Conservation (phyloP, 2,113 vertebrate species). For the Perca flavescens region DNA sequence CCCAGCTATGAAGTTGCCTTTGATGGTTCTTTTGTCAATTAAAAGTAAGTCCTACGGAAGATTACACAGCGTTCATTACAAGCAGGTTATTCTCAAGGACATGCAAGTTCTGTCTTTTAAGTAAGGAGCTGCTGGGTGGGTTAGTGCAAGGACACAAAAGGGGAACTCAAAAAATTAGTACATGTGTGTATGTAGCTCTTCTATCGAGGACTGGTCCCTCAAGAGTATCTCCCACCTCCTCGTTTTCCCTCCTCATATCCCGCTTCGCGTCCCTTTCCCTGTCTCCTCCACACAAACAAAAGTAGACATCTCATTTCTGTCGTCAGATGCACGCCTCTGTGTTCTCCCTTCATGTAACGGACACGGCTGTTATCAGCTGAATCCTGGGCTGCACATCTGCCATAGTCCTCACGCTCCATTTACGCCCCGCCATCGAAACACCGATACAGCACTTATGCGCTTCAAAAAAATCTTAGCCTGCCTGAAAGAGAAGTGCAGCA, state of each 20-base stretch:
- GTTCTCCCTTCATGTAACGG: conserved; percentile 43
- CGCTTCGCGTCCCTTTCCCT: background rate
- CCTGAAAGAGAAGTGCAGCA: conserved; percentile 67
- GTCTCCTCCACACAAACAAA: conserved; percentile 42
- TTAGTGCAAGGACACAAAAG: conserved; percentile 61
- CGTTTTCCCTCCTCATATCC: background rate
- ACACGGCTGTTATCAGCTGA: conserved; percentile 57
- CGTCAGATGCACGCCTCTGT: background rate
- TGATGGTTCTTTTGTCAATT: conserved; percentile 84
- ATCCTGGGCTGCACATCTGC: conserved; percentile 55
- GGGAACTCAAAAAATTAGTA: conserved; percentile 37
- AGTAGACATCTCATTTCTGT: conserved; percentile 19
- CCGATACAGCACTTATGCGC: conserved; percentile 61
- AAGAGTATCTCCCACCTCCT: conserved; percentile 50
- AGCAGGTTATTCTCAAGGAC: conserved; percentile 81
- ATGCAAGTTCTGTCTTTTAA: conserved; percentile 60
- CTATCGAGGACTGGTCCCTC: conserved; percentile 30
- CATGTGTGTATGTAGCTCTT: conserved; percentile 36
- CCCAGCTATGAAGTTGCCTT: conserved; percentile 76
- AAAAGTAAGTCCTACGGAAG: conserved; percentile 75
- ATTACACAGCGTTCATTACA: conserved; percentile 76
- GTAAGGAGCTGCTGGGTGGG: conserved; percentile 55
- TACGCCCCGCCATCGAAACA: conserved; percentile 57
- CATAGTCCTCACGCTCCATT: conserved; percentile 63
- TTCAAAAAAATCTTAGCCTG: conserved; percentile 50